Evolutionary conservation across 2,113 vertebrate species (phyloP).

Genomic region (Triplophysa siluroides): DNA sequence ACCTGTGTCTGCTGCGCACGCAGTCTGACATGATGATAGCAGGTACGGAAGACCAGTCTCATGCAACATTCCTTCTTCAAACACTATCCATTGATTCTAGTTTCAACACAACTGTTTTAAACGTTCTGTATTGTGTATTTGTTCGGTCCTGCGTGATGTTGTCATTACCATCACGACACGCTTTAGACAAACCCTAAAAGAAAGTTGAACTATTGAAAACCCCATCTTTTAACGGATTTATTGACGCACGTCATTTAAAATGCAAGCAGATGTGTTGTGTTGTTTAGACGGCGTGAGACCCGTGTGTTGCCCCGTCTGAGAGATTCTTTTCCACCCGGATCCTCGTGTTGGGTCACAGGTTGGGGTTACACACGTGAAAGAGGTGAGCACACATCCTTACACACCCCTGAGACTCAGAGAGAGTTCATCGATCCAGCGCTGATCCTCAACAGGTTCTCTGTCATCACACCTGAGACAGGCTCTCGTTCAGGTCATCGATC

Average conservation of each 20-base stretch:
- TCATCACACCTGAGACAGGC: conserved; percentile 69
- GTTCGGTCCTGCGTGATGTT: too few species aligned
- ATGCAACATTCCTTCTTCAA: too few species aligned
- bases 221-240: too few species aligned
- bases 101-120: too few species aligned
- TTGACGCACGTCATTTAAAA: too few species aligned
- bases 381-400: conserved; percentile 60
- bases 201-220: too few species aligned
- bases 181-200: too few species aligned
- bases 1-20: conserved; percentile 74
- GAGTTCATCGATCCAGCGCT: background rate
- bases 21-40: conserved; percentile 64
- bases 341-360: conserved; percentile 76
- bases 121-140: too few species aligned
- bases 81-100: too few species aligned
- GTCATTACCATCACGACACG: too few species aligned
- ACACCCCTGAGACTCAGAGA: background rate
- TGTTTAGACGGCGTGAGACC: conserved; percentile 67
- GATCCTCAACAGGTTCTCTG: conserved; percentile 58
- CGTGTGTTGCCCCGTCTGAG: conserved; percentile 69
- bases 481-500: conserved; percentile 69
- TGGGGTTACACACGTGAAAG: conserved; percentile 72
- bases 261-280: conserved; percentile 23
- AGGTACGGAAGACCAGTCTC: conserved; percentile 50
- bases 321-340: conserved; percentile 66